Base-by-base conservation (phyloP, 2,888 invertebrate genomes). In the Andrena bicolor region DNA sequence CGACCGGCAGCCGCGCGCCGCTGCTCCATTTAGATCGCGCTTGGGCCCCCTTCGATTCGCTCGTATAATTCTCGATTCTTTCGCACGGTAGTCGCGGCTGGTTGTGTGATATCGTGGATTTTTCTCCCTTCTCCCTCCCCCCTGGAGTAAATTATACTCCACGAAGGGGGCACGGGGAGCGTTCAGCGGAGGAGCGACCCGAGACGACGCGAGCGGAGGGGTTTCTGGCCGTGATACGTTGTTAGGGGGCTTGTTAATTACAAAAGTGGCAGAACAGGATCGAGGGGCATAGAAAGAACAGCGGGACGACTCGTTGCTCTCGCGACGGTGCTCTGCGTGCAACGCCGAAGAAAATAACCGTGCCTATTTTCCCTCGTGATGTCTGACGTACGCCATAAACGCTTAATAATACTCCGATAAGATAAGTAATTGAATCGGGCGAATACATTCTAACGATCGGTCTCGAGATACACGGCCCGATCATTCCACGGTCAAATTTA, bases 261-360 rank as follows among this genome's bases (percentile, higher is more conserved):
- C 84, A 86, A 87, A 86, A 88, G 86, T 89, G 85, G 89, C 87
- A 73, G 88, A 88, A 84, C 88, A 88, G 88, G 88, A 84, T 88
- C 81, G 71, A 41, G 35, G 28, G 30, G 64, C 20, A 6, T 26
- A 35, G 75, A 48, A 51, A 61, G 60, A 64, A 58, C 51, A 53
- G 49, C n/a, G 3, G 41, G 41, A 16, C 41, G 26, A 56, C 35
- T 72, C 72, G 76, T 70, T 69, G 28, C 63, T 69, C 63, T 48
- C 35, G 48, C 75, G 75, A 60, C 49, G 49, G 28, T 49, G 28
- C 35, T 0, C 20, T 7, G 61, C 61, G 20, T 32, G 16, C 16
- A n/a, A 5, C 16, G 30, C 64, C 30, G 26, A 28, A 61, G 28
- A 49, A 56, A 64, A 61, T 71, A 26, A 56, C 35, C n/a, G 65